A percentile compares a stretch with the other conserved stretches of the same genome.
These are phyloP conservation scores for Macaria notata DNA, from an alignment of 2,888 invertebrate genomes.

Conservation along the genomic window DNA sequence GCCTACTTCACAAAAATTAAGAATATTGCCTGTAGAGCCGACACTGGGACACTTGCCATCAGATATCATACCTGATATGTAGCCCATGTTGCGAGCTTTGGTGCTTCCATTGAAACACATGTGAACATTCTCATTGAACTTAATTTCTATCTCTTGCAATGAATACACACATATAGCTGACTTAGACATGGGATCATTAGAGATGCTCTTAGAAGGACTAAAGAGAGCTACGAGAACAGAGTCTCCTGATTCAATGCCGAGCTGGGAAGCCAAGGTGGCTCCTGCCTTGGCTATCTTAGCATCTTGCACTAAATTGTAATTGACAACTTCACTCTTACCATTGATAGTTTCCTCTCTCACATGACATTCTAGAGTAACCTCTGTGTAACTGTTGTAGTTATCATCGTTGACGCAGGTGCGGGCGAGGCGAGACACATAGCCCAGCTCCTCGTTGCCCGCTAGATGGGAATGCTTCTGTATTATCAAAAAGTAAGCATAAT, in stretches of 20 bases:
- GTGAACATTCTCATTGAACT: constrained; percentile 98
- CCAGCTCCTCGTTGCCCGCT: constrained; percentile 93
- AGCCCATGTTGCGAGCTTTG: constrained; percentile 95
- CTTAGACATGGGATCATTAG: constrained; percentile 89
- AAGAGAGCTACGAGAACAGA: constrained; percentile 94
- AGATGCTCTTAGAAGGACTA: constrained; percentile 93
- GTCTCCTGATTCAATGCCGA: constrained; percentile 90
- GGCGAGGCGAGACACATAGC: constrained; percentile 94
- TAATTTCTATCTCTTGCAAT: constrained; percentile 93
- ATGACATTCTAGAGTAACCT: constrained; percentile 95
- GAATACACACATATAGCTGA: constrained; percentile 97
- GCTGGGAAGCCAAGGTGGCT: constrained; percentile 89
- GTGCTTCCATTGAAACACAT: constrained; percentile 98
- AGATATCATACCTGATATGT: constrained; percentile 94
- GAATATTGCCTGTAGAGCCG: constrained; percentile 94
- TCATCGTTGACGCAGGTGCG: constrained; percentile 97
- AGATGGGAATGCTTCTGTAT: constrained; percentile 96
- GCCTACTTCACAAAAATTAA: constrained; percentile 95
- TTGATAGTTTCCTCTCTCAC: constrained; percentile 83
- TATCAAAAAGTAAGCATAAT: constrained; percentile 97
- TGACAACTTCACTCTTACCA: constrained; percentile 77
- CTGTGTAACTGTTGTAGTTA: constrained; percentile 98
- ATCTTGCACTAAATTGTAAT: constrained; percentile 96
- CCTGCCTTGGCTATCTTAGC: constrained; percentile 94
- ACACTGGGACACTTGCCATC: constrained; percentile 95